phyloP scores from a whole-genome alignment of 2,888 invertebrate species.

The Empis stercorea region DNA sequence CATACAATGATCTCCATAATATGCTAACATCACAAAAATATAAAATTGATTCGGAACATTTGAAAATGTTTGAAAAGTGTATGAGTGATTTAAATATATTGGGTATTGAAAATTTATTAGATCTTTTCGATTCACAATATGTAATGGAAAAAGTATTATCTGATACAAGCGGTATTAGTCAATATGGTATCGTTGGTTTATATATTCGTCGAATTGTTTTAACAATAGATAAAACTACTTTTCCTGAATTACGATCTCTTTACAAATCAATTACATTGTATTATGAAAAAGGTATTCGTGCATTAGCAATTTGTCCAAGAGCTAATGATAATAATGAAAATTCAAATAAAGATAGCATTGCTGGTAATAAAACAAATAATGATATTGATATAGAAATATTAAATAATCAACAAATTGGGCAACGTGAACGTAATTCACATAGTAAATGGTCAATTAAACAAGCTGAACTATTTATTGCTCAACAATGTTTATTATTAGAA shows the following conservation, averaged over 20 bases:
- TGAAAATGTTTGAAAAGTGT: constrained; percentile 43
- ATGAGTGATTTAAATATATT: constrained; percentile 36
- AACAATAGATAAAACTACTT: constrained; percentile 69
- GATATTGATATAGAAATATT: constrained; percentile 14
- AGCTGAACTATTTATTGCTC: constrained; percentile 77
- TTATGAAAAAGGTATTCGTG: constrained; percentile 41
- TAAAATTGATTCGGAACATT: constrained; percentile 26
- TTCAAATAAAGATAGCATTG: constrained; percentile 7
- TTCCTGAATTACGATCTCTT: constrained; percentile 66
- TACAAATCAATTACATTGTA: constrained; percentile 59
- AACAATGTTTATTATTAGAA: constrained; percentile 70
- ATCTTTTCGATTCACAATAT: constrained; percentile 48
- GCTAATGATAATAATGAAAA: not conserved
- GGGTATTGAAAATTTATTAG: constrained; percentile 52
- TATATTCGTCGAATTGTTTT: constrained; percentile 71
- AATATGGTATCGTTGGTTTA: constrained; percentile 47
- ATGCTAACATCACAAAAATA: constrained; percentile 39
- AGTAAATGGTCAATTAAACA: constrained; percentile 75
- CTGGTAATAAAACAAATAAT: constrained; percentile 10
- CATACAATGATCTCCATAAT: constrained; percentile 51
- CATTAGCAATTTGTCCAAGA: constrained; percentile 10
- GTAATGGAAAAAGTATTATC: constrained; percentile 47
- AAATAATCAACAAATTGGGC: constrained; percentile 18
- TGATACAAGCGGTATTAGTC: constrained; percentile 35
- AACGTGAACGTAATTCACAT: constrained; percentile 33